A percentile compares a stretch with the other conserved stretches of the same genome.
These are phyloP conservation scores for Venusia cambrica DNA, from an alignment of 2,888 invertebrate species.

Conservation along the genomic window DNA sequence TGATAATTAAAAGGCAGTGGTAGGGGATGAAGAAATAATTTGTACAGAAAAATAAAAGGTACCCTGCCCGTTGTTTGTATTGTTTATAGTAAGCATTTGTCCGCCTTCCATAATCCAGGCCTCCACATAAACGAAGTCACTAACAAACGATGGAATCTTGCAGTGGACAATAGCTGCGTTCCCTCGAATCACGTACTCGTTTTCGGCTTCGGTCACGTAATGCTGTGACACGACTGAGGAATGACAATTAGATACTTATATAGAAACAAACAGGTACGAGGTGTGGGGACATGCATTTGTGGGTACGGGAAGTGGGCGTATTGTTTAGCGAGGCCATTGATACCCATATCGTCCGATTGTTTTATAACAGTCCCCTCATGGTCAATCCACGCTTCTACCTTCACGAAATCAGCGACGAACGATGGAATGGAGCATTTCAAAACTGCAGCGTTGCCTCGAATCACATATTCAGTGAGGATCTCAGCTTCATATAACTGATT, in stretches of 20 bases:
- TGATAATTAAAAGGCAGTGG: conserved; percentile 23
- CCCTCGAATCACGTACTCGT: conserved; percentile 95
- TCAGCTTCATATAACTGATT: conserved; percentile 95
- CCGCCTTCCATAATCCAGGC: conserved; percentile 91
- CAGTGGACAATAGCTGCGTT: conserved; percentile 96
- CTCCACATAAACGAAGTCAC: conserved; percentile 94
- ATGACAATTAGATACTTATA: conserved; percentile 60
- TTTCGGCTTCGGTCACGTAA: conserved; percentile 95
- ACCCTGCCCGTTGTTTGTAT: conserved; percentile 81
- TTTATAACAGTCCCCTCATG: conserved; percentile 85
- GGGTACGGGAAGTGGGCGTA: conserved; percentile 47
- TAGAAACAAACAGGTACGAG: conserved; percentile 46
- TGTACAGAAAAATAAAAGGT: conserved; percentile 39
- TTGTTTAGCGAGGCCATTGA: conserved; percentile 51
- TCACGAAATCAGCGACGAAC: conserved; percentile 95
- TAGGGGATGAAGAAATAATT: conserved; percentile 20
- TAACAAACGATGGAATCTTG: conserved; percentile 96
- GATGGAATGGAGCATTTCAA: conserved; percentile 94
- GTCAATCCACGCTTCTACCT: conserved; percentile 91
- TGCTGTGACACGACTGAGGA: conserved; percentile 92
- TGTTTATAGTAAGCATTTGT: conserved; percentile 82
- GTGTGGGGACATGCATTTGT: conserved; percentile 48
- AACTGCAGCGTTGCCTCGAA: conserved; percentile 92
- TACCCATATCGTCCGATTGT: conserved; percentile 88
- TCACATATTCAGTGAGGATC: conserved; percentile 94